These are phyloP conservation scores for Dryoscopus gambensis DNA, from an alignment of 2,113 vertebrate species.

Conservation along the genomic window DNA sequence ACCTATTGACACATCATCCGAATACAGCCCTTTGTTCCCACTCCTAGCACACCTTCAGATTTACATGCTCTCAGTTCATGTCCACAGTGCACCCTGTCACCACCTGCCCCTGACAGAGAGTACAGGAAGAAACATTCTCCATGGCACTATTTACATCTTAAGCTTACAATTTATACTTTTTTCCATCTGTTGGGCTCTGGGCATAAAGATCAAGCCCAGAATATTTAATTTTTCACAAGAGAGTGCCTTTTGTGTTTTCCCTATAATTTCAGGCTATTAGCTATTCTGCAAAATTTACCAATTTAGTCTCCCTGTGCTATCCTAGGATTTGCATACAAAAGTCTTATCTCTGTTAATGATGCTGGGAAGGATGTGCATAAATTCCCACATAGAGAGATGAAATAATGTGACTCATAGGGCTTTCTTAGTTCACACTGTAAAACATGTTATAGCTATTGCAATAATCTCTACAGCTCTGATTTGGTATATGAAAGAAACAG, in stretches of 20 bases:
- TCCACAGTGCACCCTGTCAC: neutral
- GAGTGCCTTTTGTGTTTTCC: neutral
- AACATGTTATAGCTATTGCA: neutral
- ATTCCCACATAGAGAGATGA: neutral
- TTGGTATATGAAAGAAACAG: neutral
- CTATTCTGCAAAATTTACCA: neutral
- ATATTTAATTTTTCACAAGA: neutral
- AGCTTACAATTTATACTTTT: neutral
- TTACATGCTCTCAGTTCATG: neutral
- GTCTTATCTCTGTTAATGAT: neutral
- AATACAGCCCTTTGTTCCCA: neutral
- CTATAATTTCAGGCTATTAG: conserved; percentile 11
- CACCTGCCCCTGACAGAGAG: neutral
- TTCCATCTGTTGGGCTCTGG: neutral
- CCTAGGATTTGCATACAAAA: conserved; percentile 37
- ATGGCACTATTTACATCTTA: neutral
- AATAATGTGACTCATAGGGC: conserved; percentile 16
- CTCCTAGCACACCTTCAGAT: neutral
- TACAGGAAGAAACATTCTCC: neutral
- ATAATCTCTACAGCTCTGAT: neutral
- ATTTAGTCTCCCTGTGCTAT: neutral
- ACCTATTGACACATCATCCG: neutral
- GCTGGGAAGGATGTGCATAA: neutral
- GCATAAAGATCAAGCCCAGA: neutral
- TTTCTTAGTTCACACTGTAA: conserved; percentile 21